phyloP scores from a whole-genome alignment of 2,888 invertebrate genomes.

The Brenthis ino region DNA sequence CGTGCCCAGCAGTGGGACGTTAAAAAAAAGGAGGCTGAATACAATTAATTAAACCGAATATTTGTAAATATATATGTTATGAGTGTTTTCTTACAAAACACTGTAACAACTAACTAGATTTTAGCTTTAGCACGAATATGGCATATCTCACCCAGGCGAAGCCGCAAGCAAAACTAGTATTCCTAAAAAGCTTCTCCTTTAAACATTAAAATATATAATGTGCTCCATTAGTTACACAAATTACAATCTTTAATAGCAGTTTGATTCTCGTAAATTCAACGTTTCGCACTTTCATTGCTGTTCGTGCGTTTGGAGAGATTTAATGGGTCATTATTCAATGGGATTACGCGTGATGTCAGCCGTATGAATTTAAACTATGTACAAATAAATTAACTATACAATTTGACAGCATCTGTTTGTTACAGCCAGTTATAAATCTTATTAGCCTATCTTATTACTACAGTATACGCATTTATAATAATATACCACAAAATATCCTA shows the following conservation, averaged over 20 bases:
- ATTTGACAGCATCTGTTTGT: background rate
- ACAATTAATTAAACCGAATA: too few relatives aligned
- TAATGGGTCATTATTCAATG: background rate
- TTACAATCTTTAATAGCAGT: conserved; percentile 10
- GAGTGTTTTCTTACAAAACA: too few relatives aligned
- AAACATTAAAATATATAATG: conserved; percentile 11
- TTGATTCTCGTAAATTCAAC: conserved; percentile 20
- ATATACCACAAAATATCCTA: too few relatives aligned
- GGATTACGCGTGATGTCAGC: background rate
- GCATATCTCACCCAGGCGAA: too few relatives aligned
- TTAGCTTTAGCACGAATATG: too few relatives aligned
- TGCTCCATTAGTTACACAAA: conserved; percentile 5
- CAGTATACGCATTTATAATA: too few relatives aligned
- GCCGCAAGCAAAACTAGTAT: background rate
- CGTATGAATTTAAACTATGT: background rate
- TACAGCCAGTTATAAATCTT: background rate
- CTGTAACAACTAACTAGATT: too few relatives aligned
- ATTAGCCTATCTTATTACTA: too few relatives aligned
- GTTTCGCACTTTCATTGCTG: conserved; percentile 6
- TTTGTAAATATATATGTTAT: too few relatives aligned
- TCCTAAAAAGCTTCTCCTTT: background rate
- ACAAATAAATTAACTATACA: too few relatives aligned
- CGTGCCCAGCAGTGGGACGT: too few relatives aligned
- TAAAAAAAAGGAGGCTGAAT: too few relatives aligned
- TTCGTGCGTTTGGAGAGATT: conserved; percentile 4